These are phyloP conservation scores for Hapalemur alaotrensis DNA, from an alignment of 2,797 vertebrate species.

Conservation along the genomic window DNA sequence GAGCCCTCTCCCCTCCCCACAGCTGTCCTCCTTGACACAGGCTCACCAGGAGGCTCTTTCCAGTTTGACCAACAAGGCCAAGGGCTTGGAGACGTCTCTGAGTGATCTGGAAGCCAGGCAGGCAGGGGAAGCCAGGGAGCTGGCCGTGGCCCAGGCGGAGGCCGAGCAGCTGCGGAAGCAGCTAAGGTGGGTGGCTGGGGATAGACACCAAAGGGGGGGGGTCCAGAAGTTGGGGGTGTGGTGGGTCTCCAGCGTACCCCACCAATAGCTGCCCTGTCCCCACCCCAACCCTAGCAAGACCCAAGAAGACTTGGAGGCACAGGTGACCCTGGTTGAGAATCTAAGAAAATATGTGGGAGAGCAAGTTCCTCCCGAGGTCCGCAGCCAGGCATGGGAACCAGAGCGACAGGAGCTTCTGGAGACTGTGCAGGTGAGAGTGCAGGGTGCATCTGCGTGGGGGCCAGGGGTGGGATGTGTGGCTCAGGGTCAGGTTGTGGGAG, in stretches of 20 bases:
- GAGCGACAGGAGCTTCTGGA: conserved; percentile 72
- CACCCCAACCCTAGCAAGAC: conserved; percentile 62
- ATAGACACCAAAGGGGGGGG: accelerated
- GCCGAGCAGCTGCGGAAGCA: conserved; percentile 50
- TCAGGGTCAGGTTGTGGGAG: neutral
- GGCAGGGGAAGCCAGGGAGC: conserved; percentile 47
- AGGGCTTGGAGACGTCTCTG: conserved; percentile 65
- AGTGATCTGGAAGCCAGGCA: conserved; percentile 60
- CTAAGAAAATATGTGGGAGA: conserved; percentile 81
- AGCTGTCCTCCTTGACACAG: conserved; percentile 67
- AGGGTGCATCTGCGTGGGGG: neutral
- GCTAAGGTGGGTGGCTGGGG: conserved; percentile 57
- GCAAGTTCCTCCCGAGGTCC: conserved; percentile 62
- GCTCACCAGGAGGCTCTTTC: conserved; percentile 66
- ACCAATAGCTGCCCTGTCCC: neutral
- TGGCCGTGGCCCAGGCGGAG: conserved; percentile 53
- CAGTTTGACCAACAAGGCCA: conserved; percentile 50
- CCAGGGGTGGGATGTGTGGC: neutral
- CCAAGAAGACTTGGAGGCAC: conserved; percentile 73
- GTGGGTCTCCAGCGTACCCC: neutral
- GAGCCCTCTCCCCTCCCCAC: neutral
- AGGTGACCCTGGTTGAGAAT: conserved; percentile 77
- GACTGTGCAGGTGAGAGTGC: conserved; percentile 70
- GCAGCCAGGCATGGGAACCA: conserved; percentile 43
- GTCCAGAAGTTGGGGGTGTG: neutral